Percentiles rank a stretch among this genome's conserved stretches.
Conservation (phyloP, 2,888 invertebrate genomes). For the Steinernema scapterisci region DNA sequence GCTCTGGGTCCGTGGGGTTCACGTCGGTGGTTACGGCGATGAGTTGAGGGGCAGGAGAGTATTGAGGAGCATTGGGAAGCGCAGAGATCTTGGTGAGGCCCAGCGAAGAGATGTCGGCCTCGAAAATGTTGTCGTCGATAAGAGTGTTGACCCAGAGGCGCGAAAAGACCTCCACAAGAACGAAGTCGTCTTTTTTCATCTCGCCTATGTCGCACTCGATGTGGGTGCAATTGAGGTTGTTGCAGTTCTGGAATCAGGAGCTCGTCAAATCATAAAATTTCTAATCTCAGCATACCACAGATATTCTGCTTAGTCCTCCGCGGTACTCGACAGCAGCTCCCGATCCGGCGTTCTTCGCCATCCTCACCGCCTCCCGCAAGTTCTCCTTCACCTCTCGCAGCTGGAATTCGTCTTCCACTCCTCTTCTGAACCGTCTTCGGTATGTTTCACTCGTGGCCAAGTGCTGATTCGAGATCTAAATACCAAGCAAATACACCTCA, state of each 20-base stretch:
- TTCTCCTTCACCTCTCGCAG: constrained; percentile 9
- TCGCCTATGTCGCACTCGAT: constrained; percentile 80
- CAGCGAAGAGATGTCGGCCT: constrained; percentile 61
- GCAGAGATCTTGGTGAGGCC: constrained; percentile 63
- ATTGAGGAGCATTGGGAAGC: constrained; percentile 47
- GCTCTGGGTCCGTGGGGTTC: constrained; percentile 58
- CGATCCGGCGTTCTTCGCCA: constrained; percentile 55
- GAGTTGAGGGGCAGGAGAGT: constrained; percentile 46
- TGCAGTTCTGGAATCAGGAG: constrained; percentile 71
- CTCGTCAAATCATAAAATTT: neutral
- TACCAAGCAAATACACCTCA: too few relatives aligned
- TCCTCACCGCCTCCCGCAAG: constrained; percentile 58
- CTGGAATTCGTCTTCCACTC: constrained; percentile 36
- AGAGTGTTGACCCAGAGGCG: constrained; percentile 83
- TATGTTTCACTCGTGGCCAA: constrained; percentile 44
- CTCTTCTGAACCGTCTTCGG: constrained; percentile 38
- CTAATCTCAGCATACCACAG: constrained; percentile 44
- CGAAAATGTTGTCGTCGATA: constrained; percentile 73
- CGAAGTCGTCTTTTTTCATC: constrained; percentile 77
- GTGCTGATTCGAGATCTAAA: constrained; percentile 62
- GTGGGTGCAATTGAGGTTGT: constrained; percentile 77
- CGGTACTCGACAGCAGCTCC: constrained; percentile 59
- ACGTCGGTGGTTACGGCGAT: constrained; percentile 63
- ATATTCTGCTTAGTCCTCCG: constrained; percentile 55
- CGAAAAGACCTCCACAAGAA: constrained; percentile 77